A percentile compares a stretch with the other conserved stretches of the same genome.
Evolutionary conservation across 1,140 invertebrate genomes (phyloP).

Genomic region (Drosophila bocqueti): DNA sequence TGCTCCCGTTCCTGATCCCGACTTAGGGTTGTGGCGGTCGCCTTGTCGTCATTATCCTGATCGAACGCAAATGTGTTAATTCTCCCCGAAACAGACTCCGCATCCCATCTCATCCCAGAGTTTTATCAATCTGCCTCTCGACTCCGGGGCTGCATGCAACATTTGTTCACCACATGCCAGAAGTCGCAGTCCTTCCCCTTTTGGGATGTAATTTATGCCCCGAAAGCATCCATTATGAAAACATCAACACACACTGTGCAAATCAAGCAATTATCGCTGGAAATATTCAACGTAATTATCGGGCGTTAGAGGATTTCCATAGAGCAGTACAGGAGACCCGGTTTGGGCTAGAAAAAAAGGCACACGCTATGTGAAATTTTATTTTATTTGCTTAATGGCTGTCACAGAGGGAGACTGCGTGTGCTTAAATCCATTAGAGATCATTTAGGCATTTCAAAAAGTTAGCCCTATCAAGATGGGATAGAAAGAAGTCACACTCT

Average conservation of each 20-base stretch:
- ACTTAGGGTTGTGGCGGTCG: constrained; percentile 5
- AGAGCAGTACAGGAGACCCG: constrained; percentile 9
- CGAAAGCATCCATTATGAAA: constrained; percentile 70
- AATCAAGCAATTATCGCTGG: constrained; percentile 78
- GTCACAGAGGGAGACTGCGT: constrained; percentile 19
- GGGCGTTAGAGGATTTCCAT: constrained; percentile 50
- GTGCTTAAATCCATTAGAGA: constrained; percentile 36
- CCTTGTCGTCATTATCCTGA: constrained; percentile 64
- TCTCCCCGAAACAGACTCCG: constrained; percentile 23
- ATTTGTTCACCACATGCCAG: constrained; percentile 47
- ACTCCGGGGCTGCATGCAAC: constrained; percentile 61
- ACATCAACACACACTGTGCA: constrained; percentile 79
- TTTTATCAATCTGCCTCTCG: constrained; percentile 78
- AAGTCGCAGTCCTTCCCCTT: constrained; percentile 28
- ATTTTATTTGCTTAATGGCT: constrained; percentile 17
- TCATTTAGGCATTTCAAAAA: constrained; percentile 27
- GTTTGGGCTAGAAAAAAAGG: constrained; percentile 29
- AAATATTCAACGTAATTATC: constrained; percentile 78
- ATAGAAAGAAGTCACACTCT: neutral
- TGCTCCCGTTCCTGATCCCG: constrained; percentile 4
- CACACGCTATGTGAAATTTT: constrained; percentile 46
- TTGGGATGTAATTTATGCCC: constrained; percentile 69
- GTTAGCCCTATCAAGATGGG: constrained; percentile 17
- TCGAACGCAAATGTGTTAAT: constrained; percentile 76
- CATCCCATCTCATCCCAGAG: neutral